These are phyloP conservation scores for Parnassius orleans DNA, from an alignment of 2,888 invertebrate species.

Conservation along the genomic window DNA sequence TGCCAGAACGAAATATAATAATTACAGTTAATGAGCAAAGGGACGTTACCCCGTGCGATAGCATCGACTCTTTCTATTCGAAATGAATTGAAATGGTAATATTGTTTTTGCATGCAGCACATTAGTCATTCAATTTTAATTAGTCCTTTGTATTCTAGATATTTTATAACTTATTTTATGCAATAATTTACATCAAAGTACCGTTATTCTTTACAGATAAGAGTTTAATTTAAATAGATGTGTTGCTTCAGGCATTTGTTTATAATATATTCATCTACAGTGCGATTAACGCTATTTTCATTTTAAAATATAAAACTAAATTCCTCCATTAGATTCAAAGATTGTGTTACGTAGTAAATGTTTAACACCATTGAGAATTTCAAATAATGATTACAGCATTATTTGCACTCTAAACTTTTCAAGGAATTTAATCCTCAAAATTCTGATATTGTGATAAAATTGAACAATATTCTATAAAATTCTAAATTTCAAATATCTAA, in stretches of 20 bases:
- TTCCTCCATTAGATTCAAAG: neutral
- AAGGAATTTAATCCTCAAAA: too few relatives aligned
- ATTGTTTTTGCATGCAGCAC: constrained; percentile 48
- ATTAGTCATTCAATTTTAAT: constrained; percentile 47
- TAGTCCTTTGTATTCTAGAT: constrained; percentile 18
- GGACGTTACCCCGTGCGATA: constrained; percentile 55
- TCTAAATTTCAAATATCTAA: too few relatives aligned
- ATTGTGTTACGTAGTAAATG: too few relatives aligned
- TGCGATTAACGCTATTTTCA: too few relatives aligned
- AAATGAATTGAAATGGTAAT: constrained; percentile 62
- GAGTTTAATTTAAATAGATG: neutral
- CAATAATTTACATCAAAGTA: constrained; percentile 14
- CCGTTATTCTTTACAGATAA: constrained; percentile 1
- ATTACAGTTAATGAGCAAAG: constrained; percentile 57
- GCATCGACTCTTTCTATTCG: constrained; percentile 53
- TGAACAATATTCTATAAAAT: too few relatives aligned
- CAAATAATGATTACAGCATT: too few relatives aligned
- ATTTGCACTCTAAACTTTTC: too few relatives aligned
- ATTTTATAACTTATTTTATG: constrained; percentile 17
- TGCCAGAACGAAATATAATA: constrained; percentile 40
- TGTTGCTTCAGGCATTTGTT: neutral
- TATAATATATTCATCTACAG: neutral
- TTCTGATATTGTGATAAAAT: too few relatives aligned
- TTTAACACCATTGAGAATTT: too few relatives aligned
- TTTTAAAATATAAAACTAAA: neutral